Percentiles rank a stretch among this genome's conserved stretches.
phyloP scores from a whole-genome alignment of 2,797 vertebrate genomes.

The Manis crassicaudata region DNA sequence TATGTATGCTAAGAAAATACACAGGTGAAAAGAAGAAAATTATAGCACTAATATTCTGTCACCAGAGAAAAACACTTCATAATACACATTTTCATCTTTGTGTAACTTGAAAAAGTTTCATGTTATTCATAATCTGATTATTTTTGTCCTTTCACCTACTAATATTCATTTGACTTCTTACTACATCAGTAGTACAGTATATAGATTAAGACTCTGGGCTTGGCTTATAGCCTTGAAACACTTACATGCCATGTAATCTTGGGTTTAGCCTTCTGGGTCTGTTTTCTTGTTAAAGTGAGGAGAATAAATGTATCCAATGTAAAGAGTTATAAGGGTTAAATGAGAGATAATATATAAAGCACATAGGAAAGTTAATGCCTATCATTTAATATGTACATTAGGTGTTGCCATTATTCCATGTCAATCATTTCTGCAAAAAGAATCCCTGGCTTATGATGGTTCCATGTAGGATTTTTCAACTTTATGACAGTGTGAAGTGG shows the following conservation, averaged over 20 bases:
- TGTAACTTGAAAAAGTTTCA: neutral
- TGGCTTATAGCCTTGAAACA: neutral
- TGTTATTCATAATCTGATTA: neutral
- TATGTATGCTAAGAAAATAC: neutral
- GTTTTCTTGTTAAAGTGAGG: neutral
- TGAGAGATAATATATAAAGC: neutral
- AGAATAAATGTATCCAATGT: neutral
- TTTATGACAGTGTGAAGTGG: too few species aligned
- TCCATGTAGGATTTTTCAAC: too few species aligned
- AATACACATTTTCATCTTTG: neutral
- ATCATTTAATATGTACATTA: neutral
- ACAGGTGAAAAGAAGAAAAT: neutral
- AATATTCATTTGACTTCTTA: neutral
- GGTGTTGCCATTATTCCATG: neutral
- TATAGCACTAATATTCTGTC: neutral
- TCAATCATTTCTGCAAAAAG: neutral
- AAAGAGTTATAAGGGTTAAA: neutral
- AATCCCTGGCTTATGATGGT: too few species aligned
- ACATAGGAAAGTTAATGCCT: neutral
- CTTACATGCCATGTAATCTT: neutral
- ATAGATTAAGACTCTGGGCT: neutral
- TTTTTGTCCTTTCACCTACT: neutral
- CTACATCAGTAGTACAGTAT: neutral
- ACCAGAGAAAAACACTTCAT: neutral
- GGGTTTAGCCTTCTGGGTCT: neutral